Percentiles rank a stretch among this genome's conserved stretches.
Evolutionary conservation across 2,113 vertebrate genomes (phyloP).

Genomic region (Thamnophis sirtalis): DNA sequence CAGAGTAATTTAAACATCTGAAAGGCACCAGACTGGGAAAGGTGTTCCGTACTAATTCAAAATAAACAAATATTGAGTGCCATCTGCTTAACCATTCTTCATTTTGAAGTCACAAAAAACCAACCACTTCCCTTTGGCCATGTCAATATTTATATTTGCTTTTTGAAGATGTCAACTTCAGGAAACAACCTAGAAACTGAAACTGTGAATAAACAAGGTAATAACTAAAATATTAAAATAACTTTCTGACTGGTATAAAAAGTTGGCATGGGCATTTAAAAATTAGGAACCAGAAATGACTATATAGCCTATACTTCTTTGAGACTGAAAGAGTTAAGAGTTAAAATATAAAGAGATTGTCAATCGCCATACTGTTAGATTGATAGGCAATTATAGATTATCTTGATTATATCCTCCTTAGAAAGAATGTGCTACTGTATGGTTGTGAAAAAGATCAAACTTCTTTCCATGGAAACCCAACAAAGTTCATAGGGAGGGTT

Average conservation of each 20-base stretch:
- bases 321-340: not conserved
- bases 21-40: not conserved
- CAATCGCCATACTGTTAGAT: not conserved
- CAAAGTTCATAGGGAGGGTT: constrained; percentile 46
- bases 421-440: not conserved
- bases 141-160: not conserved
- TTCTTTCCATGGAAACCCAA: constrained; percentile 63
- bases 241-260: not conserved
- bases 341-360: not conserved
- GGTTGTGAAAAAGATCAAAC: constrained; percentile 31
- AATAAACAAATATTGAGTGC: not conserved
- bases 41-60: not conserved
- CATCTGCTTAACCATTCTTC: not conserved
- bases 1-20: not conserved
- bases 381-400: not conserved
- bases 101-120: not conserved
- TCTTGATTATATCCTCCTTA: fast-evolving
- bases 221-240: not conserved
- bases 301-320: not conserved
- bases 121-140: not conserved
- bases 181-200: not conserved
- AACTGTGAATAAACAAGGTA: not conserved
- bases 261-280: not conserved
- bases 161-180: not conserved
- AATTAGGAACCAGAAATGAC: not conserved